Conservation (phyloP, 2,797 vertebrate species). For the Anas georgica region DNA sequence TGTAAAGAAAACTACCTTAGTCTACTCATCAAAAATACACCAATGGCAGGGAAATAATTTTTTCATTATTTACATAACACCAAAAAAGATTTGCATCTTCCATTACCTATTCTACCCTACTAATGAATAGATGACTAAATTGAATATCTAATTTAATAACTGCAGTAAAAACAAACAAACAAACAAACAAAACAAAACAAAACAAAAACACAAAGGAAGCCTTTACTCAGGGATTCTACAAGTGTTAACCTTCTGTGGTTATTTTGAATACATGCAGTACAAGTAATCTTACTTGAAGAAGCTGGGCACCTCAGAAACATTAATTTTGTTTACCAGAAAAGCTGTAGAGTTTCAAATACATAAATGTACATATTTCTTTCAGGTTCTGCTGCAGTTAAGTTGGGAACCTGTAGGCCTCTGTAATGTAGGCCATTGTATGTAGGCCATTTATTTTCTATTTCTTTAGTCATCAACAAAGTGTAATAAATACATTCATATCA, state of each 20-base stretch:
- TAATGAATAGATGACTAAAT: slow-evolving; percentile 24
- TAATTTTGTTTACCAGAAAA: background rate
- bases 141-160: background rate
- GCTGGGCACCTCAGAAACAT: background rate
- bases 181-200: background rate
- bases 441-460: background rate
- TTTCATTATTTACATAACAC: slow-evolving; percentile 41
- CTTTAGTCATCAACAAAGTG: background rate
- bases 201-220: background rate
- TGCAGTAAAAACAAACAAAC: background rate
- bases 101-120: background rate
- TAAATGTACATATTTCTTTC: background rate
- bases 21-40: background rate
- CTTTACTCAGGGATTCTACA: background rate
- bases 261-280: background rate
- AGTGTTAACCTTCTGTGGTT: background rate
- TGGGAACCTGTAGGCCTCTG: background rate
- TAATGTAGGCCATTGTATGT: too few species aligned
- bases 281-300: slow-evolving; percentile 9
- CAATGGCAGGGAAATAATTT: background rate
- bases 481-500: background rate
- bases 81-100: background rate
- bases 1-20: slow-evolving; percentile 4
- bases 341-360: background rate
- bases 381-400: background rate